These are phyloP conservation scores for Limnodromus scolopaceus DNA, from an alignment of 2,797 vertebrate species.

Conservation along the genomic window DNA sequence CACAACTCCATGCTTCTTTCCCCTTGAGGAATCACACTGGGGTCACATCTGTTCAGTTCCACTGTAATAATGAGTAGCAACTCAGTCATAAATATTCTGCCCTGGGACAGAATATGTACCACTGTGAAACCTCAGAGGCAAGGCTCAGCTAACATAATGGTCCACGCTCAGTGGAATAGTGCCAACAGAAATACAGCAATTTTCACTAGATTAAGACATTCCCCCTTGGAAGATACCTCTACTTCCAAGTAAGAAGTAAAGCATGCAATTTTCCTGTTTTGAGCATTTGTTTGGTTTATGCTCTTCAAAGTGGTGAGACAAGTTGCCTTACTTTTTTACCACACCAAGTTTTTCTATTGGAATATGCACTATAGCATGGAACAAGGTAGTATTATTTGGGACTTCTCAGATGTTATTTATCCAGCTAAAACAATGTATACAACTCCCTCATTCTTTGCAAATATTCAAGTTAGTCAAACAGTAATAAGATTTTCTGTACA, in stretches of 20 bases:
- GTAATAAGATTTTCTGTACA: background rate
- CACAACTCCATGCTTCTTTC: background rate
- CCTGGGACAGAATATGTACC: background rate
- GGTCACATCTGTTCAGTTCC: background rate
- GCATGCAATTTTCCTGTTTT: background rate
- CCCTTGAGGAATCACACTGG: background rate
- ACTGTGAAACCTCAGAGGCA: background rate
- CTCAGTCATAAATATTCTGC: background rate
- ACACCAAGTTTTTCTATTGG: background rate
- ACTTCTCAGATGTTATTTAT: background rate
- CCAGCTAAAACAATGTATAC: background rate
- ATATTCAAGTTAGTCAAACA: background rate
- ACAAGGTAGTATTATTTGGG: background rate
- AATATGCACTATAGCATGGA: background rate
- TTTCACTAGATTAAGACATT: background rate
- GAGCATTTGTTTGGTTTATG: background rate
- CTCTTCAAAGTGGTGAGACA: background rate
- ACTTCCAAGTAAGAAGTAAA: background rate
- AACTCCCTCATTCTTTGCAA: background rate
- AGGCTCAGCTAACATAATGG: background rate
- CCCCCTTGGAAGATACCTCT: background rate
- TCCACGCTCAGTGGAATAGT: rapidly evolving
- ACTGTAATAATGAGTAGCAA: background rate
- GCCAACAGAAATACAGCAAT: background rate
- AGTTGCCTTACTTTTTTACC: background rate